phyloP scores from a whole-genome alignment of 2,797 vertebrate genomes.

The Balearica regulorum region DNA sequence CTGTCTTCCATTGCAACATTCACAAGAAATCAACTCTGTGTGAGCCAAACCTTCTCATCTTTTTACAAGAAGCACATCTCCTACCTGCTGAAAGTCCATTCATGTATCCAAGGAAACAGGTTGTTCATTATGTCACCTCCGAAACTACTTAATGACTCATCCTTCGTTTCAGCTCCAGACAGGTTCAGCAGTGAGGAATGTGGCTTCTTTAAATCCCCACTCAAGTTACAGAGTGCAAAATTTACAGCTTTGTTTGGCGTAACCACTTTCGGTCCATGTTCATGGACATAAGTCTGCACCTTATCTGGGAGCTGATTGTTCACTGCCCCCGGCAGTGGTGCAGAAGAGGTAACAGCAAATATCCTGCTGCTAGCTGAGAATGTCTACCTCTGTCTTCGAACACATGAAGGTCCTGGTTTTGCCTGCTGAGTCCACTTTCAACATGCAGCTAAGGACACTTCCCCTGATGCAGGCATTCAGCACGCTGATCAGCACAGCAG shows the following conservation, averaged over 20 bases:
- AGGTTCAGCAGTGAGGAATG: background rate
- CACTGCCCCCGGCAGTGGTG: background rate
- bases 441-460: background rate
- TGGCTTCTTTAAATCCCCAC: background rate
- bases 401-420: background rate
- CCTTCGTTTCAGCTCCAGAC: conserved; percentile 9
- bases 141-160: conserved; percentile 47
- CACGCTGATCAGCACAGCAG: background rate
- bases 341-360: background rate
- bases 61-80: conserved; percentile 20
- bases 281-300: background rate
- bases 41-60: background rate
- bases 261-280: background rate
- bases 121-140: conserved; percentile 35
- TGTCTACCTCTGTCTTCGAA: background rate
- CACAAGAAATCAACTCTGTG: background rate
- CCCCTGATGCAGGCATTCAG: background rate
- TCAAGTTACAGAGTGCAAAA: background rate
- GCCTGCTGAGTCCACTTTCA: background rate
- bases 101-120: conserved; percentile 51
- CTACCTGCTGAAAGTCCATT: conserved; percentile 44
- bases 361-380: background rate
- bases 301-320: background rate
- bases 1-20: background rate
- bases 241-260: background rate